These are phyloP conservation scores for Drosophila micromelanica DNA, from an alignment of 1,140 invertebrate species.

Conservation along the genomic window DNA sequence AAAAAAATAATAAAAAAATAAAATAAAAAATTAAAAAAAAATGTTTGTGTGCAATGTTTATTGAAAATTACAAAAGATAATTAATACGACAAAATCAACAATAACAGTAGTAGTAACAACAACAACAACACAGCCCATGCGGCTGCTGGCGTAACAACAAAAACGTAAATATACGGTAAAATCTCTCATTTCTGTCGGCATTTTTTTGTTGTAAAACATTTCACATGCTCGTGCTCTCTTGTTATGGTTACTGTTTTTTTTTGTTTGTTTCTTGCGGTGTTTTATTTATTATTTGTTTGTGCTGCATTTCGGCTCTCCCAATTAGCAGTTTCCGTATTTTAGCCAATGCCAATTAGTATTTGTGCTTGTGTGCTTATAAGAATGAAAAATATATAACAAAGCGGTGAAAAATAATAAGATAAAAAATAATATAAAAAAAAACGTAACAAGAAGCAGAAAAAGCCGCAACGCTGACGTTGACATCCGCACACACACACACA, in stretches of 20 bases:
- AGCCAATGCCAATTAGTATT: conserved; percentile 66
- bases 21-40: neutral
- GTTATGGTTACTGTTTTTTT: conserved; percentile 28
- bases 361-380: conserved; percentile 51
- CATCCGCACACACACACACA: conserved; percentile 20
- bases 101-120: conserved; percentile 13
- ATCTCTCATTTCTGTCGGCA: conserved; percentile 24
- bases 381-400: conserved; percentile 59
- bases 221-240: conserved; percentile 23
- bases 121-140: conserved; percentile 13
- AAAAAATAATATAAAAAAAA: conserved; percentile 31
- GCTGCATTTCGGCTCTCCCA: conserved; percentile 17
- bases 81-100: conserved; percentile 14
- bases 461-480: conserved; percentile 74
- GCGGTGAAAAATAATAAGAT: conserved; percentile 66
- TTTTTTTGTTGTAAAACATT: conserved; percentile 32
- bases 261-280: conserved; percentile 6
- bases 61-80: conserved; percentile 44
- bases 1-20: conserved; percentile 44
- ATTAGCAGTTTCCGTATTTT: conserved; percentile 42
- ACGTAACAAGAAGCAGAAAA: conserved; percentile 72
- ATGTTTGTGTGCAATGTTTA: conserved; percentile 30
- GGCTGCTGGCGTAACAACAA: conserved; percentile 29
- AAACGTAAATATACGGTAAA: conserved; percentile 49
- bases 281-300: conserved; percentile 10